phyloP scores from a whole-genome alignment of 2,797 vertebrate genomes.

The Fringilla coelebs region DNA sequence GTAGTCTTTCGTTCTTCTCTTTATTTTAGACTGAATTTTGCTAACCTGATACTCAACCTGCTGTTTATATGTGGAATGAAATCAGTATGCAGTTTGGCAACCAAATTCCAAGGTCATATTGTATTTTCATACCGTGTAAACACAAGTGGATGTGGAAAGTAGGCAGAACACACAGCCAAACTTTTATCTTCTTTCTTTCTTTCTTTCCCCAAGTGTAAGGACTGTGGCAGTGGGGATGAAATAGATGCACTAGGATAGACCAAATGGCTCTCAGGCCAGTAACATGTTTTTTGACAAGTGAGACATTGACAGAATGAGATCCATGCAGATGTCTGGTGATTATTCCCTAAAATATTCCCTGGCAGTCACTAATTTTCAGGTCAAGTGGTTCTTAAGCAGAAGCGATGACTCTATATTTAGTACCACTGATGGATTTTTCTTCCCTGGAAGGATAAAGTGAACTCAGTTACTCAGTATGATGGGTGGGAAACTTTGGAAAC shows the following conservation, averaged over 20 bases:
- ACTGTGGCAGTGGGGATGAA: background rate
- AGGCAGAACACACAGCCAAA: background rate
- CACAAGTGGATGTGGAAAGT: background rate
- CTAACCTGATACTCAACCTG: background rate
- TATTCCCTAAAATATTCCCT: slow-evolving; percentile 1
- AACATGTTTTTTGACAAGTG: background rate
- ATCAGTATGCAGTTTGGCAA: background rate
- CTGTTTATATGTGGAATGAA: background rate
- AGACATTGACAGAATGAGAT: background rate
- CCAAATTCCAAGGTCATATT: background rate
- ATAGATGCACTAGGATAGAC: background rate
- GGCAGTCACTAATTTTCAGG: slow-evolving; percentile 22
- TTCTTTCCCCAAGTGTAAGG: background rate
- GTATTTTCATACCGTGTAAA: background rate
- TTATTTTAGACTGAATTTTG: slow-evolving; percentile 32
- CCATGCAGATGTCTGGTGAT: background rate
- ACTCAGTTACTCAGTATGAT: background rate
- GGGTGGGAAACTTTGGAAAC: slow-evolving; percentile 5
- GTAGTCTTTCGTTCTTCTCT: slow-evolving; percentile 12
- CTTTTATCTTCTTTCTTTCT: background rate
- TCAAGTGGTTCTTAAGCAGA: slow-evolving; percentile 46
- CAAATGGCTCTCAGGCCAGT: background rate
- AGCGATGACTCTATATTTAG: slow-evolving; percentile 31
- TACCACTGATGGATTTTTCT: slow-evolving; percentile 29
- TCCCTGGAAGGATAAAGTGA: slow-evolving; percentile 30